Percentiles rank a stretch among this genome's conserved stretches.
phyloP scores from a whole-genome alignment of 2,888 invertebrate species.

The Thera obeliscata region DNA sequence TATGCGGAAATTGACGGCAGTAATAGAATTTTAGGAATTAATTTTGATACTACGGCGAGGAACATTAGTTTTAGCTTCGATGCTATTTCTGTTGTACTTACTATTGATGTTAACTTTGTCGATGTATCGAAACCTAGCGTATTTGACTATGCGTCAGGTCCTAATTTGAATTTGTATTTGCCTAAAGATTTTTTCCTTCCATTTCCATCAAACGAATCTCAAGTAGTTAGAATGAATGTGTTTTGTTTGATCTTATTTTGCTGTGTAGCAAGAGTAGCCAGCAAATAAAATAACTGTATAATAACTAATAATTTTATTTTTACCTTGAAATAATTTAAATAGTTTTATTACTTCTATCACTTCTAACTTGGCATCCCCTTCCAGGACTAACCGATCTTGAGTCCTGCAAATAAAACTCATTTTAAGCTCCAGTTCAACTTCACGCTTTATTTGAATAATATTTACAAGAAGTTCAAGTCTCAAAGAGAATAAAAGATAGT shows the following conservation, averaged over 20 bases:
- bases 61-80: conserved; percentile 61
- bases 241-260: conserved; percentile 43
- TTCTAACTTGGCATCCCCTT: conserved; percentile 76
- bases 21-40: conserved; percentile 62
- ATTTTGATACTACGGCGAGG: conserved; percentile 44
- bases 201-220: conserved; percentile 70
- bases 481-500: conserved; percentile 59
- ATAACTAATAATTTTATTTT: conserved; percentile 78
- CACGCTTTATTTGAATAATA: conserved; percentile 32
- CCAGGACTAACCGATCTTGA: conserved; percentile 66
- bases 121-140: conserved; percentile 64
- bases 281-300: conserved; percentile 75
- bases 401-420: conserved; percentile 77
- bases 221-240: conserved; percentile 33
- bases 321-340: conserved; percentile 79
- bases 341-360: conserved; percentile 78
- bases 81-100: conserved; percentile 60
- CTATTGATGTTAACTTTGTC: conserved; percentile 67
- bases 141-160: conserved; percentile 81
- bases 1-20: conserved; percentile 59
- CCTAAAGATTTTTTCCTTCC: conserved; percentile 91
- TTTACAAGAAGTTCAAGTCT: conserved; percentile 31
- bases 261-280: conserved; percentile 40
- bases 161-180: conserved; percentile 86
- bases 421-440: conserved; percentile 47